phyloP scores from a whole-genome alignment of 2,888 invertebrate genomes.

The Scotopteryx bipunctaria region DNA sequence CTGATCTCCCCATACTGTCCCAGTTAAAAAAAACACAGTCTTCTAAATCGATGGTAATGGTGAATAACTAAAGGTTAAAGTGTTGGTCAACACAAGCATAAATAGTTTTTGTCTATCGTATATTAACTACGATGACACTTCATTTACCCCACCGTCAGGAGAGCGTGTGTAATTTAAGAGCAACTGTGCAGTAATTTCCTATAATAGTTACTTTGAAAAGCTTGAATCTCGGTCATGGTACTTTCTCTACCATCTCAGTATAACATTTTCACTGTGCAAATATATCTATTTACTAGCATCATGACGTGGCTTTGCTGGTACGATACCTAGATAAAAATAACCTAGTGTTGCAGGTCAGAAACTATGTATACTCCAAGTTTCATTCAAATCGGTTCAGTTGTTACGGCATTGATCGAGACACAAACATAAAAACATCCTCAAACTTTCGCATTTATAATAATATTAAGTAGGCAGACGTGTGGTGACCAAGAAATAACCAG shows the following conservation, averaged over 20 bases:
- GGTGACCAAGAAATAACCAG: not conserved
- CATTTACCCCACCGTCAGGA: not conserved
- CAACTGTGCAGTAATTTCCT: conserved; percentile 24
- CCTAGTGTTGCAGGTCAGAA: no score
- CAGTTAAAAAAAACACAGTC: no score
- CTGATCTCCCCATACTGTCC: no score
- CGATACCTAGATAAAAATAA: no score
- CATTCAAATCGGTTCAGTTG: not conserved
- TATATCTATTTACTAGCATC: no score
- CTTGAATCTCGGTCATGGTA: conserved; percentile 34
- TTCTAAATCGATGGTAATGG: not conserved
- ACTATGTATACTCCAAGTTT: no score
- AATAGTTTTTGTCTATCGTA: conserved; percentile 5
- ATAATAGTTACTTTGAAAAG: conserved; percentile 29
- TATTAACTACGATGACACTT: conserved; percentile 15
- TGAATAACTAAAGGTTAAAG: not conserved
- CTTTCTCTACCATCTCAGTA: conserved; percentile 28
- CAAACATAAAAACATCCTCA: no score
- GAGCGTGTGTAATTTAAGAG: conserved; percentile 20
- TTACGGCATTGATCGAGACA: not conserved
- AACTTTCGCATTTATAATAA: no score
- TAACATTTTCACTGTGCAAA: no score
- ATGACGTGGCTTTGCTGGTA: no score
- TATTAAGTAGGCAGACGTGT: no score
- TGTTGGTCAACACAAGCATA: not conserved